phyloP scores from a whole-genome alignment of 2,113 vertebrate genomes.

The Catharus bicknelli region DNA sequence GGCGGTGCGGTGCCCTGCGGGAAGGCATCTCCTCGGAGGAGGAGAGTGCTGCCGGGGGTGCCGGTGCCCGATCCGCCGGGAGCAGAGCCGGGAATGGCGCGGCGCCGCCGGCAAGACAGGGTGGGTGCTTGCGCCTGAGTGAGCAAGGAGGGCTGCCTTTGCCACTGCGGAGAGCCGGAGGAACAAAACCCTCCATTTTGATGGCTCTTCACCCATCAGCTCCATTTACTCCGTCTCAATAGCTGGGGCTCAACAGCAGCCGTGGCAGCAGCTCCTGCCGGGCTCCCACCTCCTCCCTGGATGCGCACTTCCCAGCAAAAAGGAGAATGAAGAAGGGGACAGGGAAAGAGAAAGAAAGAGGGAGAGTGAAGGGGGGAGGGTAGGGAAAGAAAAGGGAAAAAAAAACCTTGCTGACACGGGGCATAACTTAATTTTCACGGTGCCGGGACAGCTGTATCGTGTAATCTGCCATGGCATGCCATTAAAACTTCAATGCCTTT shows the following conservation, averaged over 20 bases:
- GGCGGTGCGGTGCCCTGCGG: neutral
- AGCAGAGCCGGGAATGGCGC: accelerated
- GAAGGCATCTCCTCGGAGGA: neutral
- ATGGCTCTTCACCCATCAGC: slow-evolving; percentile 75
- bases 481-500: slow-evolving; percentile 98
- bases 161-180: slow-evolving; percentile 15
- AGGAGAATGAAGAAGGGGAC: slow-evolving; percentile 50
- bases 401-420: slow-evolving; percentile 97
- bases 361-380: slow-evolving; percentile 59
- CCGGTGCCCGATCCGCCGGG: neutral
- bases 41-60: neutral
- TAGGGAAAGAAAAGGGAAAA: slow-evolving; percentile 76
- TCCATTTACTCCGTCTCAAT: slow-evolving; percentile 82
- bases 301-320: slow-evolving; percentile 80
- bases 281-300: slow-evolving; percentile 62
- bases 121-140: neutral
- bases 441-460: slow-evolving; percentile 98
- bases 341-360: slow-evolving; percentile 50
- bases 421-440: slow-evolving; percentile 99
- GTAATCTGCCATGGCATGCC: slow-evolving; percentile 98
- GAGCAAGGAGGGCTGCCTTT: slow-evolving; percentile 1
- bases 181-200: slow-evolving; percentile 78
- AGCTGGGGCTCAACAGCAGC: slow-evolving; percentile 61
- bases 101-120: neutral
- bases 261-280: slow-evolving; percentile 44